phyloP scores from a whole-genome alignment of 2,113 vertebrate genomes.

The Forbesichthys papilliferus region DNA sequence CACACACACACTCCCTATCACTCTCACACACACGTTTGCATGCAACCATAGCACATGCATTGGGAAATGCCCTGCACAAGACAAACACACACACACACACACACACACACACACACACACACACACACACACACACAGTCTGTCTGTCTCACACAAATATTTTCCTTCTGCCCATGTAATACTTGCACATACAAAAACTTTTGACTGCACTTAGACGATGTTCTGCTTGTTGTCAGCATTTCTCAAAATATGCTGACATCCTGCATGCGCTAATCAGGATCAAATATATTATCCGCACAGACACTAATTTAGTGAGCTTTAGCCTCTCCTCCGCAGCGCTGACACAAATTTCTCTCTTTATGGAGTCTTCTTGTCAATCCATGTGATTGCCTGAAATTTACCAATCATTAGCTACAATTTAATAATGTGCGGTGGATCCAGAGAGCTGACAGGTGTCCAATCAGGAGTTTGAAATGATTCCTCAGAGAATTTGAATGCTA shows the following conservation, averaged over 20 bases:
- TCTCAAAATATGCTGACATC: conserved; percentile 77
- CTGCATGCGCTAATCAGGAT: conserved; percentile 81
- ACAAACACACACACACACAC: conserved; percentile 41
- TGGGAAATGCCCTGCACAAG: conserved; percentile 59
- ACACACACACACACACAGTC: background rate
- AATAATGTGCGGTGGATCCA: conserved; percentile 72
- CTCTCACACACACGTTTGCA: background rate
- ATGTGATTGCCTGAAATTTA: conserved; percentile 77
- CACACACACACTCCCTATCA: background rate
- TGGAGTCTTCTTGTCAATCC: conserved; percentile 74
- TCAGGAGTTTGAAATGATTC: conserved; percentile 83
- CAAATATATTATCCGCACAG: conserved; percentile 77
- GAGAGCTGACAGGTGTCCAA: conserved; percentile 84
- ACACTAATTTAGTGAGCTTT: conserved; percentile 76
- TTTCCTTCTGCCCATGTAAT: conserved; percentile 49
- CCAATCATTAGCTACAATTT: conserved; percentile 76
- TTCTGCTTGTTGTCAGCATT: conserved; percentile 79
- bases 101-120: background rate
- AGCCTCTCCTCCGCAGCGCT: conserved; percentile 61
- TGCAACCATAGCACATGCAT: background rate
- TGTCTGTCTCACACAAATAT: conserved; percentile 46
- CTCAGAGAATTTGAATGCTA: conserved; percentile 82
- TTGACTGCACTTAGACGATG: conserved; percentile 78
- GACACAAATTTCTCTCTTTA: conserved; percentile 71
- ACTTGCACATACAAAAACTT: conserved; percentile 73